Base-by-base conservation (phyloP, 2,113 vertebrate genomes). In the Bothrops jararaca region DNA sequence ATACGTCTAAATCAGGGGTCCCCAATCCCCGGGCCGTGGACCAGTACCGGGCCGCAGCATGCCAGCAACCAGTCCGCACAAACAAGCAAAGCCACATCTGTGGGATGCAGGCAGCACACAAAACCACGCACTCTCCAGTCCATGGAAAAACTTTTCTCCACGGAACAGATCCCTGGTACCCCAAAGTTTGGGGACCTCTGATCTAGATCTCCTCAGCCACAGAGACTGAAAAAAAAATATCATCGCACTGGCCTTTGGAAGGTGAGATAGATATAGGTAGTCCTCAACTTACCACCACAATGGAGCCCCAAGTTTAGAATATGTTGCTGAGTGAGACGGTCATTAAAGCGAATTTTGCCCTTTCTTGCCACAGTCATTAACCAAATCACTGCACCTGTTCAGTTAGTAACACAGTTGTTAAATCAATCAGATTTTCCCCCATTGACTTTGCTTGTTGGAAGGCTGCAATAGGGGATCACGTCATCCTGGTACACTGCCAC, bases 1-100 rank as follows among this genome's bases (percentile, higher is more conserved):
- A 96, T 85, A 94, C 89, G 92, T 89, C 95, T n/a, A 69, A 12
- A 69, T n/a, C 64, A n/a, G 29, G 64, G 29, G 29, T 48, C 48
- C 48, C 48, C 48, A 1, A 48, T 7, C 42, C 42, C 42, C 3
- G 42, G 42, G 42, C 42, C 0, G 42, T 48, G 48, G 48, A 48
- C 6, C 48, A 42, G 3, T 42, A 42, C 42, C 42, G 48, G 48
- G 48, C 48, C 7, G 0, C 7, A 0, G 48, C 48, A 48, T 48
- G 48, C 48, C 48, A 48, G 48, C 48, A 48, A 48, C 48, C 6
- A 0, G 48, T 48, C 48, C 1, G 48, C 6, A 48, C 48, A 48
- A 48, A 48, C 48, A 48, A 48, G 48, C 48, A 48, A 48, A 48
- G 48, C 48, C 48, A 7, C 48, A 48, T 48, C 48, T 1, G 48